A percentile compares a stretch with the other conserved stretches of the same genome.
Evolutionary conservation across 1,140 invertebrate species (phyloP).

Genomic region (Cyrtorhinus lividipennis): DNA sequence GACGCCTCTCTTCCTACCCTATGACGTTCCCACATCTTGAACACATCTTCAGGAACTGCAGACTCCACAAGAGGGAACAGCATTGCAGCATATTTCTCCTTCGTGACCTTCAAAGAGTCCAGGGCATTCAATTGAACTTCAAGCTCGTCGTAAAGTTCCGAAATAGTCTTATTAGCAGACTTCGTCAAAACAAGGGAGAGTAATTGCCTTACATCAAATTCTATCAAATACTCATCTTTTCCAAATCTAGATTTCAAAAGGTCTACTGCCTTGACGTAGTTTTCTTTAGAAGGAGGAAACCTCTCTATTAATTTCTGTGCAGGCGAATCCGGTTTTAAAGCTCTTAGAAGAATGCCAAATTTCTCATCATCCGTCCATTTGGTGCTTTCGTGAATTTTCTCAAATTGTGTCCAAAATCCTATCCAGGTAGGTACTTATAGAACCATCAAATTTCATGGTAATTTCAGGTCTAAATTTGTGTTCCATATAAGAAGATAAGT

Average conservation of each 20-base stretch:
- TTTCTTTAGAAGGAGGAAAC: not conserved
- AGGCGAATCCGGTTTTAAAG: not conserved
- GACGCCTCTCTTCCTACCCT: not conserved
- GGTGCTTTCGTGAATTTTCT: not conserved
- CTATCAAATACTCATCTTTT: not conserved
- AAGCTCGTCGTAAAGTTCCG: conserved; percentile 25
- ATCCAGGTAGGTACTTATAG: not conserved
- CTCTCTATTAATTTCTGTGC: not conserved
- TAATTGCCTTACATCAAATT: not conserved
- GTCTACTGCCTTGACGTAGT: not conserved
- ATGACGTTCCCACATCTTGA: conserved; percentile 25
- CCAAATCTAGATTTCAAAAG: not conserved
- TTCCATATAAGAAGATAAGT: too few species aligned
- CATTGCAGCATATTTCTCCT: conserved; percentile 26
- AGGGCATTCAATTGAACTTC: conserved; percentile 27
- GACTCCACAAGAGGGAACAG: conserved; percentile 29
- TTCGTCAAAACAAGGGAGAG: not conserved
- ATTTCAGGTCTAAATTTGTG: too few species aligned
- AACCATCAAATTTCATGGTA: not conserved
- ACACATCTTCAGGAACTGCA: conserved; percentile 26
- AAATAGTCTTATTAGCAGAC: not conserved
- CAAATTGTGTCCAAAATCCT: not conserved
- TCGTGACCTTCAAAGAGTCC: conserved; percentile 26
- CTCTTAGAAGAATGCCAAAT: not conserved
- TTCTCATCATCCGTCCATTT: not conserved